Base-by-base conservation (phyloP, 2,888 invertebrate genomes). In the Melangyna quadrimaculata region DNA sequence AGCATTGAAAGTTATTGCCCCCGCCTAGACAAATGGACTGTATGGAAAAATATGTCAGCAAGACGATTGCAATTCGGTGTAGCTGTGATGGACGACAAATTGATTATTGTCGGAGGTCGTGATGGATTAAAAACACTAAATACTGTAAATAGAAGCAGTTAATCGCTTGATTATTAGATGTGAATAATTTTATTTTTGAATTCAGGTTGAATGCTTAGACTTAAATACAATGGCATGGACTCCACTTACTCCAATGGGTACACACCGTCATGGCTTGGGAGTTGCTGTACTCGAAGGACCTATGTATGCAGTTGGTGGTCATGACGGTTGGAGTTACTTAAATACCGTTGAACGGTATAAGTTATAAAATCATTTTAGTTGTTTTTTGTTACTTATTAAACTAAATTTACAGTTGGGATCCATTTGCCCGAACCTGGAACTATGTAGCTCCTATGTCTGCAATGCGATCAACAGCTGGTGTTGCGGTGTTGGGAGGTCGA, bases 101-200 rank as follows among this genome's bases (percentile, higher is more conserved):
- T 98, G 22, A 94, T 96, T 83, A 95, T 98, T 37, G 97, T 97
- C 1, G 98, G 98, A 14, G 98, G 98, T 14, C 94, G 98, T 77
- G 98, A 98, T 92, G 98, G 98, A 17, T 94, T 98, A 29, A 98
- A 98, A 93, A 98, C 98, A 2, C 93, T 98, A n/a, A 98, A 97
- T 90, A 96, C 96, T 61, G 98, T 94, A 89, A 89, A 57, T 51
- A 12, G 48, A 32, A 48, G 2, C 12, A 24, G 1, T 12, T 48
- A 40, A 2, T 12, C 9, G 17, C 2, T 27, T 27, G 0, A 8
- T 48, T 7, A 6, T 10, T 63, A 2, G 22, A 10, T 29, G 5
- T 0, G 0, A 14, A 35, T 14, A 22, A 45, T 29, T 0, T 48
- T 69, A 43, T 43, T 35, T 65, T 61, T 63, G 80, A 22, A 84